These are phyloP conservation scores for Euglossa dilemma DNA, from an alignment of 1,140 invertebrate genomes.

Conservation along the genomic window DNA sequence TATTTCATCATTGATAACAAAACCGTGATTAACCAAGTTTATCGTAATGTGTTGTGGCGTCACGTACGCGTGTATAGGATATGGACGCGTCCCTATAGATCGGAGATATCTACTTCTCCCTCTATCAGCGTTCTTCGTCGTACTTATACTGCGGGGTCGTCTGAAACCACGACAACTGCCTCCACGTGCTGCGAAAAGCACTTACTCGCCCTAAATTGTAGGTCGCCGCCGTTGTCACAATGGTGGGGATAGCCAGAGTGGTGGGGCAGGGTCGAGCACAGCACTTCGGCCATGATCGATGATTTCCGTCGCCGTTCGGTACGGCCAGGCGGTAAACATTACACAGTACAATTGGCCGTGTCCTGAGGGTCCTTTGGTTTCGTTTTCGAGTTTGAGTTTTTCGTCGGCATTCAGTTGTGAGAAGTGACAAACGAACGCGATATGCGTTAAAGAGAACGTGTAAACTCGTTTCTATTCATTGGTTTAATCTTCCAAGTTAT, in stretches of 20 bases:
- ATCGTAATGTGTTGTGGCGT: slow-evolving; percentile 21
- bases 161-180: slow-evolving; percentile 76
- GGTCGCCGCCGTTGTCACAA: slow-evolving; percentile 71
- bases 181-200: slow-evolving; percentile 78
- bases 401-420: slow-evolving; percentile 27
- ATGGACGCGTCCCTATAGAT: slow-evolving; percentile 28
- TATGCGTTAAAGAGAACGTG: slow-evolving; percentile 16
- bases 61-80: slow-evolving; percentile 25
- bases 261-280: slow-evolving; percentile 58
- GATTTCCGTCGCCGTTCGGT: slow-evolving; percentile 69
- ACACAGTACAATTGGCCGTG: slow-evolving; percentile 78
- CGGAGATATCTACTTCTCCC: slow-evolving; percentile 7
- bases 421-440: slow-evolving; percentile 38
- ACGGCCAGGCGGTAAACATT: slow-evolving; percentile 80
- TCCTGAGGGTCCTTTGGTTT: slow-evolving; percentile 79
- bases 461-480: not conserved
- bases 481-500: not conserved
- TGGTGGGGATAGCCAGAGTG: slow-evolving; percentile 13
- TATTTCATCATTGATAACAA: slow-evolving; percentile 14
- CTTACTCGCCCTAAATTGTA: slow-evolving; percentile 79
- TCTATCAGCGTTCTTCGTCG: slow-evolving; percentile 33
- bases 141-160: slow-evolving; percentile 68
- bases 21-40: slow-evolving; percentile 31
- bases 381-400: slow-evolving; percentile 37
- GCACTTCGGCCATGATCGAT: slow-evolving; percentile 71